These are phyloP conservation scores for Aegithalos caudatus DNA, from an alignment of 2,113 vertebrate species.

Conservation along the genomic window DNA sequence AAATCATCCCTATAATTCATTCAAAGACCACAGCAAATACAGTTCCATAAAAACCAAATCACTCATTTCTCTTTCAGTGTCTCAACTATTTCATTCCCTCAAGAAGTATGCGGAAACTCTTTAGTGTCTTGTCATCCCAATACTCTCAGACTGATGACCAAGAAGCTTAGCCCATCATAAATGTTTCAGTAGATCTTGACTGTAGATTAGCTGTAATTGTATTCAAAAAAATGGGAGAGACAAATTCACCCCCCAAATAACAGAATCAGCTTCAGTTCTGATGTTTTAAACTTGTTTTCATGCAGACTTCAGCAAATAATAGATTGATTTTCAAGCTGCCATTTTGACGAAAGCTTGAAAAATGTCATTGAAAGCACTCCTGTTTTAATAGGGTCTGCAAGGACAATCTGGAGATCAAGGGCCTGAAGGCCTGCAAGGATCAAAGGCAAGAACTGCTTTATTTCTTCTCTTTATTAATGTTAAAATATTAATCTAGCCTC, in stretches of 20 bases:
- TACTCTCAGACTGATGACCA: background rate
- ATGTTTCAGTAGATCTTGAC: background rate
- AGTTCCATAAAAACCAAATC: background rate
- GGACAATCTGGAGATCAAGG: slow-evolving; percentile 86
- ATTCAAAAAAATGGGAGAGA: background rate
- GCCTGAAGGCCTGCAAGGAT: slow-evolving; percentile 82
- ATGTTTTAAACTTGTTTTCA: background rate
- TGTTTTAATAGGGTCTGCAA: slow-evolving; percentile 78
- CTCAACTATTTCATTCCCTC: background rate
- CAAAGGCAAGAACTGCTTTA: slow-evolving; percentile 72
- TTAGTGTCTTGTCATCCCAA: background rate
- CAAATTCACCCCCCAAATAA: background rate
- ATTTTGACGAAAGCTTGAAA: background rate
- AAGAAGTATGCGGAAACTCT: background rate
- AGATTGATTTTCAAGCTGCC: background rate
- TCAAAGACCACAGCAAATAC: background rate
- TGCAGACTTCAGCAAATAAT: background rate
- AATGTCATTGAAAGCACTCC: background rate
- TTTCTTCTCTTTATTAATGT: background rate
- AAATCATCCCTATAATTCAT: background rate
- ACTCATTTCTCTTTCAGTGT: background rate
- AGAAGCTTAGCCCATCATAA: background rate
- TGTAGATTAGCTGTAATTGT: background rate
- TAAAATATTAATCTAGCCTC: background rate
- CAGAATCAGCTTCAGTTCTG: background rate